Conservation (phyloP, 1,140 invertebrate species). For the Heliconius nattereri region DNA sequence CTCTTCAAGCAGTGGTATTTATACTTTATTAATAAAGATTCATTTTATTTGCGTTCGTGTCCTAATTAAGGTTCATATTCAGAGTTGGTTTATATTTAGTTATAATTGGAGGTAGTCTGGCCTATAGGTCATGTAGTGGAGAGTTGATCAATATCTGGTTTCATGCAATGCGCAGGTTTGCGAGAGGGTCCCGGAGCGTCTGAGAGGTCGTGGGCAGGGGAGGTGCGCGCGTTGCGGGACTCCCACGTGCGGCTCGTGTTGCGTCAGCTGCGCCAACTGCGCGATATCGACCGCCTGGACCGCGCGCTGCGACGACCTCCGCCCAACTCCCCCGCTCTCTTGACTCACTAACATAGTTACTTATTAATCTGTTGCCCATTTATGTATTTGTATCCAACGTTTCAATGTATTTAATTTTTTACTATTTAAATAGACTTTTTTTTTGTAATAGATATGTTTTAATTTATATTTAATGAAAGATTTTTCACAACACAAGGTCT, state of each 20-base stretch:
- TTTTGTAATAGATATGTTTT: not conserved
- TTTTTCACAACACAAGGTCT: not conserved
- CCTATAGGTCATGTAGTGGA: not conserved
- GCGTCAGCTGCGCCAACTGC: conserved; percentile 51
- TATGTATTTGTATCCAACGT: not conserved
- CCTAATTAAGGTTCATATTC: not conserved
- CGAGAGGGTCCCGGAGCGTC: conserved; percentile 28
- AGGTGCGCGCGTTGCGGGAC: conserved; percentile 55
- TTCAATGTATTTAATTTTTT: not conserved
- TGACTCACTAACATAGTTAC: not conserved
- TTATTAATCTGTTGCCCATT: not conserved
- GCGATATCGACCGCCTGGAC: conserved; percentile 55
- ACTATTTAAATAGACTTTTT: not conserved
- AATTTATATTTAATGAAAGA: not conserved
- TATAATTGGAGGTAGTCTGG: not conserved
- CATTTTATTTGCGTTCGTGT: not conserved
- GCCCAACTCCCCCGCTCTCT: not conserved
- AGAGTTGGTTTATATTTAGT: not conserved
- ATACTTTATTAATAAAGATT: not conserved
- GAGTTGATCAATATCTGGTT: not conserved
- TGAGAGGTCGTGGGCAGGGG: conserved; percentile 29
- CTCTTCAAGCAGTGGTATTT: not conserved
- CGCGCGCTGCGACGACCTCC: conserved; percentile 42
- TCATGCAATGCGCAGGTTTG: not conserved
- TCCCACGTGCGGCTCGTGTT: conserved; percentile 57